phyloP scores from a whole-genome alignment of 1,140 invertebrate species.

The Drosophila saltans region DNA sequence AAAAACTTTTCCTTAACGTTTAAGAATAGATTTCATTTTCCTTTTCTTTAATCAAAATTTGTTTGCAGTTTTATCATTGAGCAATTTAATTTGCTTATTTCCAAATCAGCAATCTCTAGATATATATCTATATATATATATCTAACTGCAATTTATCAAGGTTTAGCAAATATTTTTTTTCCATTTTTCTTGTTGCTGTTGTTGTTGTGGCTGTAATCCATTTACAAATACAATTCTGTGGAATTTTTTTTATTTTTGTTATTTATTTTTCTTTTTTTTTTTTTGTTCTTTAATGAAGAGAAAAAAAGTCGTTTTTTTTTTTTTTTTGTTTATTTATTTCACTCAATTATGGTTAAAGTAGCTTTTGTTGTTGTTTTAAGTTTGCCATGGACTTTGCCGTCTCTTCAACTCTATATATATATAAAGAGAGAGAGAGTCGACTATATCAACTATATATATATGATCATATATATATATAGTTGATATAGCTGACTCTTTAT shows the following conservation, averaged over 20 bases:
- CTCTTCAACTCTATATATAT: conserved; percentile 58
- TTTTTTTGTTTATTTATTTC: conserved; percentile 74
- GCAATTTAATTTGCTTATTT: too few species aligned
- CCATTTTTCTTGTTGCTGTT: conserved; percentile 17
- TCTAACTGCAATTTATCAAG: too few species aligned
- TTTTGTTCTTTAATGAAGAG: conserved; percentile 40
- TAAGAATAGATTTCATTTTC: too few species aligned
- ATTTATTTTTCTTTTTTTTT: not conserved
- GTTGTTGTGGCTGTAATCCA: conserved; percentile 9
- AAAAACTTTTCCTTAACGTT: too few species aligned
- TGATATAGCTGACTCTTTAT: conserved; percentile 36
- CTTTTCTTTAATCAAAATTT: too few species aligned
- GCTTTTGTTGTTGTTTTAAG: conserved; percentile 51
- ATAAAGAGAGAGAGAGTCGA: conserved; percentile 16
- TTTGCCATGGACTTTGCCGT: conserved; percentile 74
- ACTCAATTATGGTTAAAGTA: conserved; percentile 76
- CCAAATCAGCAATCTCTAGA: too few species aligned
- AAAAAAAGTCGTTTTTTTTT: conserved; percentile 53
- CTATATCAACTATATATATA: conserved; percentile 34
- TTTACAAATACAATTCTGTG: conserved; percentile 41
- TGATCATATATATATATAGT: conserved; percentile 47
- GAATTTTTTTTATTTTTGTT: conserved; percentile 15
- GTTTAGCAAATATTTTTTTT: conserved; percentile 1
- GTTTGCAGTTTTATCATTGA: too few species aligned
- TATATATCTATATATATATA: too few species aligned